These are phyloP conservation scores for Drosophila pruinosa DNA, from an alignment of 1,140 invertebrate species.

Conservation along the genomic window DNA sequence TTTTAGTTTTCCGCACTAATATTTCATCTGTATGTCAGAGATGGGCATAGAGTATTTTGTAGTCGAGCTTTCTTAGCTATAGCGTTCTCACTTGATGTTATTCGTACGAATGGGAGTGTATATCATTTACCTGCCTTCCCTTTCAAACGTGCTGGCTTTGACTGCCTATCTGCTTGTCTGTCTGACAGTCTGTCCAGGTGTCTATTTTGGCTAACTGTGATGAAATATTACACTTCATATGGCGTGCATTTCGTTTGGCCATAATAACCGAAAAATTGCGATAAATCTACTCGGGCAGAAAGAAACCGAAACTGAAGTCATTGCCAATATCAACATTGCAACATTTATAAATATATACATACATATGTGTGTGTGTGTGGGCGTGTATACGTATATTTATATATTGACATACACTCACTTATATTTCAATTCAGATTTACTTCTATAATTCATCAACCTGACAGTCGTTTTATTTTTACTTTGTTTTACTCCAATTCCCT, in stretches of 20 bases:
- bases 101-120: conserved; percentile 33
- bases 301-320: neutral
- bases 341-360: conserved; percentile 23
- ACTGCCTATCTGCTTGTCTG: conserved; percentile 9
- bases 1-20: no score
- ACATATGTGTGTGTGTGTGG: conserved; percentile 25
- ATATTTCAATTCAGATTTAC: conserved; percentile 78
- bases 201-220: conserved; percentile 44
- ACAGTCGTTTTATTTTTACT: conserved; percentile 30
- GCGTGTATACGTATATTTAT: conserved; percentile 13
- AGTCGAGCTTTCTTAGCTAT: no score
- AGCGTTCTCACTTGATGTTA: conserved; percentile 6
- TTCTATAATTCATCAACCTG: conserved; percentile 77
- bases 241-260: conserved; percentile 69
- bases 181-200: conserved; percentile 15
- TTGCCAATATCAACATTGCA: neutral
- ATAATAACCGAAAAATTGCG: conserved; percentile 66
- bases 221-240: conserved; percentile 77
- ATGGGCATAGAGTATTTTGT: no score
- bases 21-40: no score
- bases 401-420: conserved; percentile 42
- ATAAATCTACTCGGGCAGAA: conserved; percentile 37
- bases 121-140: conserved; percentile 32
- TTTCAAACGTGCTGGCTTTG: neutral
- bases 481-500: conserved; percentile 1